Evolutionary conservation across 1,140 invertebrate species (phyloP).

Genomic region (Xylocopa sonorina): DNA sequence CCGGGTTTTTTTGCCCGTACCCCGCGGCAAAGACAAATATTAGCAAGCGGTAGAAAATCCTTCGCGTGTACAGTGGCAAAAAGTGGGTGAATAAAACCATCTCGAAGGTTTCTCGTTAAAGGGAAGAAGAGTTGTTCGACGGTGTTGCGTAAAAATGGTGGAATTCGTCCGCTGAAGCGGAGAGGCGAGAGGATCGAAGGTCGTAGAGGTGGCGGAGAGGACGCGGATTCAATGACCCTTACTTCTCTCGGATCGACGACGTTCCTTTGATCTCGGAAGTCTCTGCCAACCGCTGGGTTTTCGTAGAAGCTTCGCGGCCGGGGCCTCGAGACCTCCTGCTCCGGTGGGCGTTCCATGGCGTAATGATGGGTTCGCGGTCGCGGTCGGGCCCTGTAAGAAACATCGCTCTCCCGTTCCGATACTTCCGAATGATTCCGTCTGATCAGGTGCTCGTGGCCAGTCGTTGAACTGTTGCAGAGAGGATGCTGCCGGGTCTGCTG

Average conservation of each 20-base stretch:
- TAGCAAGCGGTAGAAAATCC: no score
- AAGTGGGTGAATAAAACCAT: no score
- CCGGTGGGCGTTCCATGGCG: conserved; percentile 69
- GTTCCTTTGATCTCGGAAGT: conserved; percentile 74
- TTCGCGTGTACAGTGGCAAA: no score
- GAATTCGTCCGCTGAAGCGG: no score
- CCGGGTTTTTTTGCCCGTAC: not conserved
- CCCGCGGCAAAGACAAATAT: no score
- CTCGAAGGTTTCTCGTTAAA: no score
- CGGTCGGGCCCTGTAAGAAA: conserved; percentile 71
- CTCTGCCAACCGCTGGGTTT: conserved; percentile 73
- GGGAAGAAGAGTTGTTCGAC: no score
- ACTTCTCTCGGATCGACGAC: conserved; percentile 72
- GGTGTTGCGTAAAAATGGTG: no score
- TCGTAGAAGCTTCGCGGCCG: conserved; percentile 80
- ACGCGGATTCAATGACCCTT: conserved; percentile 38
- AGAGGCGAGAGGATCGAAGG: not conserved
- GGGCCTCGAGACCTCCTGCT: conserved; percentile 73
- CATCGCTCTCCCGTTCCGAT: conserved; percentile 72
- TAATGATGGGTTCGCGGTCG: conserved; percentile 77
- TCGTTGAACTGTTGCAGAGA: conserved; percentile 50
- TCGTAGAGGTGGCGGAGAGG: not conserved
- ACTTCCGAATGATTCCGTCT: conserved; percentile 74
- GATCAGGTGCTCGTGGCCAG: conserved; percentile 71
- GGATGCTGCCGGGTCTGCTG: conserved; percentile 59